phyloP scores from a whole-genome alignment of 92 coral and sea anemone species.

The Actinostola sp. region DNA sequence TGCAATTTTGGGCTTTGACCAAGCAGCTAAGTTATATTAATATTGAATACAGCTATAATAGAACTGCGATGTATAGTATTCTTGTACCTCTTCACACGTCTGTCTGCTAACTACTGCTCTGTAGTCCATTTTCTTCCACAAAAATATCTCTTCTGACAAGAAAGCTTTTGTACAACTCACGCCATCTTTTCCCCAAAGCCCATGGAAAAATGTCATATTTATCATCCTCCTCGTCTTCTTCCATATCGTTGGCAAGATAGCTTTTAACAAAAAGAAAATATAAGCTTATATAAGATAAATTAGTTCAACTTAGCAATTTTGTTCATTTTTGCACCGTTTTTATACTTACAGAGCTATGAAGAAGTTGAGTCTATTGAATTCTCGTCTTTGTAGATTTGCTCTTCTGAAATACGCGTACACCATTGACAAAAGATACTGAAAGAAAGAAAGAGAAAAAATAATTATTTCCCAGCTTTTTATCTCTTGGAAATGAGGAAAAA shows the following conservation, averaged over 20 bases:
- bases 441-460: background rate
- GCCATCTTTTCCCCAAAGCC: conserved; percentile 97
- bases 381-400: conserved; percentile 91
- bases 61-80: background rate
- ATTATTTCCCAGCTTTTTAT: too few relatives aligned
- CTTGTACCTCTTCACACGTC: conserved; percentile 93
- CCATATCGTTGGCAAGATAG: conserved; percentile 97
- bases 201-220: conserved; percentile 98
- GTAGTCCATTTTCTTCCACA: conserved; percentile 90
- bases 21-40: too few relatives aligned
- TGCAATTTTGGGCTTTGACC: too few relatives aligned
- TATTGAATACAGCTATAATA: background rate
- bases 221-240: conserved; percentile 99
- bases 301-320: background rate
- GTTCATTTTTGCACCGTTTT: background rate
- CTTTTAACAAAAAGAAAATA: conserved; percentile 27
- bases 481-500: background rate
- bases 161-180: conserved; percentile 84
- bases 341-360: conserved; percentile 96
- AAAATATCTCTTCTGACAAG: conserved; percentile 81
- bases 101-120: conserved; percentile 96
- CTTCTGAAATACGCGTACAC: conserved; percentile 96
- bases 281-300: background rate
- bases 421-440: conserved; percentile 94
- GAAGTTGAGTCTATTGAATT: conserved; percentile 89